Evolutionary conservation across 1,140 invertebrate species (phyloP).

Genomic region (Drosophila pachea): DNA sequence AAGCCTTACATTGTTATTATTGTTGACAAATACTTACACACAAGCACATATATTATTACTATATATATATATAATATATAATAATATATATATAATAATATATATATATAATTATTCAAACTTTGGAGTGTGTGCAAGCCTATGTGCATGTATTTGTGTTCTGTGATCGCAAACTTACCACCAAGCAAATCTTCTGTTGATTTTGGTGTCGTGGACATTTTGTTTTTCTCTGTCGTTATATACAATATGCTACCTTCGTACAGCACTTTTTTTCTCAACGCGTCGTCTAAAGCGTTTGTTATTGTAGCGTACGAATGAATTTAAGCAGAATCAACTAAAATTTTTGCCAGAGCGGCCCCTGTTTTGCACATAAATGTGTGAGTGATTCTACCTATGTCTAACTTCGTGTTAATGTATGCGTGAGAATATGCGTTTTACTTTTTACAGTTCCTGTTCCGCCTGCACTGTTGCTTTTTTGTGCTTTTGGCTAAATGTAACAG

Average conservation of each 20-base stretch:
- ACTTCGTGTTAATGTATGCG: constrained; percentile 50
- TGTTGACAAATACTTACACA: constrained; percentile 42
- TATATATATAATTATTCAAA: too few relatives aligned
- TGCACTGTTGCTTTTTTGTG: constrained; percentile 40
- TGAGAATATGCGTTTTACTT: constrained; percentile 73
- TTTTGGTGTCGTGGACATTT: constrained; percentile 76
- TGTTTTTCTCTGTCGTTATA: constrained; percentile 52
- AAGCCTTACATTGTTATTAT: constrained; percentile 42
- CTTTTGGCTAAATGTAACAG: constrained; percentile 32
- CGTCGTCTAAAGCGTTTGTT: constrained; percentile 54
- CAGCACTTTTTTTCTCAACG: constrained; percentile 47
- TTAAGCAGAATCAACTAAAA: constrained; percentile 58
- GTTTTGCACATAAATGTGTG: constrained; percentile 44
- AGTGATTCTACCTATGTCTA: constrained; percentile 44
- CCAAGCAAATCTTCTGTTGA: constrained; percentile 73
- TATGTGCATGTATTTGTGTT: constrained; percentile 9
- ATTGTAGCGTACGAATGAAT: constrained; percentile 48
- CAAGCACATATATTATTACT: constrained; percentile 4
- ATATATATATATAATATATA: too few relatives aligned
- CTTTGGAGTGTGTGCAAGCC: background rate
- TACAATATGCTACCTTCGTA: constrained; percentile 33
- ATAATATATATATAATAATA: too few relatives aligned
- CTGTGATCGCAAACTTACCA: constrained; percentile 60
- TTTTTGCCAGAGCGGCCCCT: constrained; percentile 59
- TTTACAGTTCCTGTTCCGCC: constrained; percentile 56